Evolutionary conservation across 35 echinoderm and acorn worm species (phyloP), one percentile per base, ranked within the genome.

Genomic region (Apostichopus californicus): DNA sequence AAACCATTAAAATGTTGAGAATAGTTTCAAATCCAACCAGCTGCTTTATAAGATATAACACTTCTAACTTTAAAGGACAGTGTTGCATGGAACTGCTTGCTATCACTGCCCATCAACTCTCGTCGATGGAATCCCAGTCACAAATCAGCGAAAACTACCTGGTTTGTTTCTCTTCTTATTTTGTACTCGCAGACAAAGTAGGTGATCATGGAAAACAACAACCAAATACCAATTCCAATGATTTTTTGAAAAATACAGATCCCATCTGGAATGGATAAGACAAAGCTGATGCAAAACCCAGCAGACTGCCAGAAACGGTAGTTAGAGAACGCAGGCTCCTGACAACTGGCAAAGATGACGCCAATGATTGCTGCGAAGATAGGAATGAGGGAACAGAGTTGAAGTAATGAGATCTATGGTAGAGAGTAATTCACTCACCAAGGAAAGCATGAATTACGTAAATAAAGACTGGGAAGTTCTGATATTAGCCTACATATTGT

Each of bases 301-400:
- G 71, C 21, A 8, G 92, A 52, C 46, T 93, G 92, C 92, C 92
- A 93, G 5, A 93, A 46, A 4, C 85, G 92, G 75, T 77, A 93
- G 75, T 93, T 93, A 3, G 92, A 88, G 70, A 93, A 93, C 4
- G 92, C 92, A 23, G 85, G 24, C 28, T 79, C 83, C 71, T 93
- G 92, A 57, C 71, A 13, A 54, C 72, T 55, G n/a, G 92, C 58
- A 79, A 93, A 93, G 57, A 93, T 55, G 21, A 88, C 83, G 1
- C 92, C 92, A 56, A 93, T 54, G 73, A 93, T 77, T n/a, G 92
- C 92, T 93, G 92, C 21, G 58, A 89, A 56, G 70, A 60, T 78
- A 57, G 34, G 34, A 72, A 86, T n/a, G 20, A 92, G 13, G 3
- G 21, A 55, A 3, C 23, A 75, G 21, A 75, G 3, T 75, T 22